Conservation (phyloP, 2,888 invertebrate genomes). For the Entomobrya proxima region DNA sequence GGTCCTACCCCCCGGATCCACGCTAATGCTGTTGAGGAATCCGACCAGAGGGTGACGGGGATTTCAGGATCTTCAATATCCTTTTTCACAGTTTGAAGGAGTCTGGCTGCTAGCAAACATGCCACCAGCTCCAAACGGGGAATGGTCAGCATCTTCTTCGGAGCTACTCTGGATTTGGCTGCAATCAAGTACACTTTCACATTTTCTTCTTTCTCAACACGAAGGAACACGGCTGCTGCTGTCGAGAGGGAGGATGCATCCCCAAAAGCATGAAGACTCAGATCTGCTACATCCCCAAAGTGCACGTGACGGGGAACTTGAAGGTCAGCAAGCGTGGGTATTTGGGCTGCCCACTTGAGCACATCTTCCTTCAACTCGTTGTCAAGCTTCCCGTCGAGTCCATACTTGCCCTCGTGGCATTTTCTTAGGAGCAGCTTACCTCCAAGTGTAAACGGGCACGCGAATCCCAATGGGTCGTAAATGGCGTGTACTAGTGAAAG, state of each 20-base stretch:
- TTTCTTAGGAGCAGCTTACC: slow-evolving; percentile 66
- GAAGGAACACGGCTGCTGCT: too few relatives aligned
- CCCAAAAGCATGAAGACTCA: too few relatives aligned
- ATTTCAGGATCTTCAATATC: not conserved
- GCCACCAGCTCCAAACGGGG: slow-evolving; percentile 76
- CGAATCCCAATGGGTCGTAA: slow-evolving; percentile 51
- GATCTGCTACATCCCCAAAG: too few relatives aligned
- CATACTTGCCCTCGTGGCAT: slow-evolving; percentile 57
- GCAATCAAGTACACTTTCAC: slow-evolving; percentile 72
- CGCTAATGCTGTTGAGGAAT: slow-evolving; percentile 18
- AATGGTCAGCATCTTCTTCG: slow-evolving; percentile 74
- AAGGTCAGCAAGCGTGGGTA: too few relatives aligned
- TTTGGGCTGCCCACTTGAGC: slow-evolving; percentile 58
- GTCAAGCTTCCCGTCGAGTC: slow-evolving; percentile 60
- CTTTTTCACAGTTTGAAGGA: not conserved
- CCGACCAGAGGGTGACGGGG: not conserved
- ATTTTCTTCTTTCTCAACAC: slow-evolving; percentile 21
- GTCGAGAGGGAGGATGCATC: too few relatives aligned
- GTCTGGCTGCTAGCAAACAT: slow-evolving; percentile 55
- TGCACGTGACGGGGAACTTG: too few relatives aligned
- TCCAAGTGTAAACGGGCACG: slow-evolving; percentile 14
- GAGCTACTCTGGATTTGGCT: slow-evolving; percentile 75
- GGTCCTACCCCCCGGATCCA: slow-evolving; percentile 24
- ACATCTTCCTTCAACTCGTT: slow-evolving; percentile 67
- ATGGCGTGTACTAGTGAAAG: slow-evolving; percentile 28